These are phyloP conservation scores for Melanotus villosus DNA, from an alignment of 2,888 invertebrate genomes.

Conservation along the genomic window DNA sequence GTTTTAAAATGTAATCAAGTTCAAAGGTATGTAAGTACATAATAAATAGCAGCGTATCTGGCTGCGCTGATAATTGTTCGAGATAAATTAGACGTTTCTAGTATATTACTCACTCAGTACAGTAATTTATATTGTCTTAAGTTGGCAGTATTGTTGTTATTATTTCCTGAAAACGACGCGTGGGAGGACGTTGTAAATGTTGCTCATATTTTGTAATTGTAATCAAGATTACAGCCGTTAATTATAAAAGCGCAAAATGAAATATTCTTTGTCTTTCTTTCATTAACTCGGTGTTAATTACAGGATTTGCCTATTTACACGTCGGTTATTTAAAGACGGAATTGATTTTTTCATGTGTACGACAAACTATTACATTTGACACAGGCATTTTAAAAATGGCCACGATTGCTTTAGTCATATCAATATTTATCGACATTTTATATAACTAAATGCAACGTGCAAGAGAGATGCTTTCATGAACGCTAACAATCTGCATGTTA, in stretches of 20 bases:
- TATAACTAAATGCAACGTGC: not conserved
- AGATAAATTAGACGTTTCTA: constrained; percentile 65
- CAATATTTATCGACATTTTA: not conserved
- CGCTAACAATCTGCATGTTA: constrained; percentile 27
- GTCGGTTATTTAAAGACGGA: not conserved
- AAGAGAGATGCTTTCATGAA: constrained; percentile 16
- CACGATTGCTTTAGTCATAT: too few species aligned
- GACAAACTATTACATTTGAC: too few species aligned
- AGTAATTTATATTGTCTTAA: constrained; percentile 66
- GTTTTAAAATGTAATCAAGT: constrained; percentile 38
- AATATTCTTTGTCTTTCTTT: constrained; percentile 38
- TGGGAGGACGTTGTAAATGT: constrained; percentile 67
- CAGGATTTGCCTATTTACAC: not conserved
- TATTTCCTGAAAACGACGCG: constrained; percentile 65
- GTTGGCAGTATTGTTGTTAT: constrained; percentile 65
- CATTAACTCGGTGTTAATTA: constrained; percentile 24
- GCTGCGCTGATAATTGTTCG: constrained; percentile 61
- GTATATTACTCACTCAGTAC: constrained; percentile 63
- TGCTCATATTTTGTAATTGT: constrained; percentile 67
- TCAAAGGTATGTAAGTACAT: constrained; percentile 42
- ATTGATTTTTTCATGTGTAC: not conserved
- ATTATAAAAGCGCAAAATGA: constrained; percentile 59
- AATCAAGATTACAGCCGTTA: constrained; percentile 66
- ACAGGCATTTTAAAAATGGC: too few species aligned
- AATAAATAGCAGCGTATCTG: constrained; percentile 51